Base-by-base conservation (phyloP, 2,888 invertebrate species). In the Thyatira batis region DNA sequence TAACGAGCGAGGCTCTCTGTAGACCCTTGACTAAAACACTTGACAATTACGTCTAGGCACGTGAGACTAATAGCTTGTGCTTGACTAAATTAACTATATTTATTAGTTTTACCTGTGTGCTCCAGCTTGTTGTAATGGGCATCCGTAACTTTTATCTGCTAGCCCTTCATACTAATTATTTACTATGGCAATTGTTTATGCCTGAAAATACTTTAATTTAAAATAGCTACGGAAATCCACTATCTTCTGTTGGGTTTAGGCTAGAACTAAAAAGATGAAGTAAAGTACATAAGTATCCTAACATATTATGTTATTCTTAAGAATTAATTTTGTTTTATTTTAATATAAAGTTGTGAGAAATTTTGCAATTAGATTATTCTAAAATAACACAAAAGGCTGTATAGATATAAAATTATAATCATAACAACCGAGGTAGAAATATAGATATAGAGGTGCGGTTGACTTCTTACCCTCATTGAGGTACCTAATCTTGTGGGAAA, bases 401-500 rank as follows among this genome's bases (percentile, higher is more conserved):
- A 59, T 61, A 69, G 71, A 76, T 67, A 74, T 65, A 67, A 78
- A 81, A 82, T 82, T 80, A 80, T 73, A 76, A 78, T 67, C 62
- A 61, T 60, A 61, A 64, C 63, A 68, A 64, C 59, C 69, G 69
- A 67, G 67, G 74, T 55, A 70, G 74, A 72, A 77, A 76, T 68
- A 73, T 58, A 52, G 67, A 76, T 68, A 74, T 58, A 52, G 67
- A 71, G 67, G 64, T 65, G 77, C 70, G 73, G 80, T 83, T 84
- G 80, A 81, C 84, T 84, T 77, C 76, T 76, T 78, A 78, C 81
- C 80, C 80, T 82, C 82, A 80, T 82, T 79, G 81, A 75, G 78
- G 81, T 81, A 17, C 39, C 39, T 39, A 84, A 86, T 85, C 87
- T 87, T 82, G 81, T 75, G 87, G 87, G 87, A 87, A 87, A 87